A percentile compares a stretch with the other conserved stretches of the same genome.
Evolutionary conservation across 2,797 vertebrate species (phyloP).

Genomic region (Serranus cabrilla): DNA sequence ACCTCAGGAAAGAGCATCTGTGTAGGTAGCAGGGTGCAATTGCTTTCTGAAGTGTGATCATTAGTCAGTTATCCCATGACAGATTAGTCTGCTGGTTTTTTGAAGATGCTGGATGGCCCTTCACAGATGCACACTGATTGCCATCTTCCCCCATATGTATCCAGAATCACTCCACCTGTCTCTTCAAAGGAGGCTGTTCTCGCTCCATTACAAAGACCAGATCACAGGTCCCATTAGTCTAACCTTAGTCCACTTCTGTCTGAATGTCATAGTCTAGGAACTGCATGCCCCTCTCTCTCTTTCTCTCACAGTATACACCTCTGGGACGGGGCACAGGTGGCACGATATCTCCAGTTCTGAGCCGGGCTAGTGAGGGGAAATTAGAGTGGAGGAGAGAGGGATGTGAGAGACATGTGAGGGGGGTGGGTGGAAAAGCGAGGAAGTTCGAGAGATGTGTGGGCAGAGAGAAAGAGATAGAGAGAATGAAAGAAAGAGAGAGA

Average conservation of each 20-base stretch:
- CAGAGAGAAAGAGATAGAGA: conserved; percentile 51
- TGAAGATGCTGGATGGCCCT: conserved; percentile 73
- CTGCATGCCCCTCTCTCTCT: not conserved
- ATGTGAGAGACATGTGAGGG: conserved; percentile 36
- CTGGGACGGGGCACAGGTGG: conserved; percentile 65
- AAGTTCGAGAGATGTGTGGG: conserved; percentile 61
- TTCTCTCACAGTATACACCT: conserved; percentile 11
- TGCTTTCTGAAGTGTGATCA: conserved; percentile 79
- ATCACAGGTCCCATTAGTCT: conserved; percentile 69
- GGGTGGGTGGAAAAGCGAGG: conserved; percentile 13
- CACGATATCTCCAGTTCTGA: conserved; percentile 45
- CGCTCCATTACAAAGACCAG: conserved; percentile 60
- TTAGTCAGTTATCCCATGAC: conserved; percentile 73
- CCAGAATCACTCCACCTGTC: conserved; percentile 68
- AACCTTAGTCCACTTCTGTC: conserved; percentile 52
- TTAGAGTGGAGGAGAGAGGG: conserved; percentile 48
- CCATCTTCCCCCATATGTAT: conserved; percentile 57
- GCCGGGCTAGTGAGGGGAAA: conserved; percentile 37
- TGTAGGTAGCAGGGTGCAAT: conserved; percentile 77
- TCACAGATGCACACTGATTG: conserved; percentile 69
- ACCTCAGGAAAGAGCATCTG: conserved; percentile 70
- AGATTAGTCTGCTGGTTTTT: conserved; percentile 66
- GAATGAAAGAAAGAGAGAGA: conserved; percentile 10
- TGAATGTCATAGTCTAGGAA: conserved; percentile 46
- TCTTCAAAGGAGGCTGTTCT: conserved; percentile 64